A percentile compares a stretch with the other conserved stretches of the same genome.
Conservation (phyloP, 1,140 invertebrate genomes). For the Polyergus mexicanus region DNA sequence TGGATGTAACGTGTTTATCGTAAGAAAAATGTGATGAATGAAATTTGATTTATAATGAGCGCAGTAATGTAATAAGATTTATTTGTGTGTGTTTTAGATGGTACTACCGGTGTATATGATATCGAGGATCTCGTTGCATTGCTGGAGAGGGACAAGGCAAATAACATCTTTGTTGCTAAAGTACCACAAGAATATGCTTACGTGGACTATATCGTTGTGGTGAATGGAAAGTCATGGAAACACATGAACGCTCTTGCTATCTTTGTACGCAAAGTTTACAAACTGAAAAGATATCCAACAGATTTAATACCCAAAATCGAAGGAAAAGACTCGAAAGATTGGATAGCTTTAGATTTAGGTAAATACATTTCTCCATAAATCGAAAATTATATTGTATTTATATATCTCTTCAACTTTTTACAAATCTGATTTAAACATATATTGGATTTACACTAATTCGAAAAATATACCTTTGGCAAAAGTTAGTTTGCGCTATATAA, state of each 20-base stretch:
- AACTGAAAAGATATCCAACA: constrained; percentile 89
- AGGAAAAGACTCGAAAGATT: constrained; percentile 91
- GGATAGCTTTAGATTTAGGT: constrained; percentile 97
- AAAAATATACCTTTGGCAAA: too few species aligned
- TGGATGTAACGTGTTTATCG: not conserved
- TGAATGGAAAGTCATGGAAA: constrained; percentile 90
- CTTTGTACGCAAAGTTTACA: constrained; percentile 93
- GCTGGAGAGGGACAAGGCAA: constrained; percentile 92
- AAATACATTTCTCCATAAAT: not conserved
- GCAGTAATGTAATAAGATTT: constrained; percentile 38
- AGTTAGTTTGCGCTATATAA: too few species aligned
- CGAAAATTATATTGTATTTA: constrained; percentile 54
- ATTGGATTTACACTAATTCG: too few species aligned
- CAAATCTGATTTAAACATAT: too few species aligned
- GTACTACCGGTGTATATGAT: constrained; percentile 93
- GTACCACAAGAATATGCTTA: constrained; percentile 92
- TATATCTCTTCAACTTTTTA: not conserved
- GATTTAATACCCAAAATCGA: constrained; percentile 93
- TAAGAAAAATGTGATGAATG: not conserved
- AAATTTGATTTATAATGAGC: not conserved
- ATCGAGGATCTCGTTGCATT: constrained; percentile 94
- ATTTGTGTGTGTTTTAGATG: constrained; percentile 88
- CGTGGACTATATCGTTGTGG: constrained; percentile 94
- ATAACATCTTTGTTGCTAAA: constrained; percentile 93
- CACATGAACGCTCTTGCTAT: constrained; percentile 92